phyloP scores from a whole-genome alignment of 1,140 invertebrate genomes.

The Zaprionus nigranus region DNA sequence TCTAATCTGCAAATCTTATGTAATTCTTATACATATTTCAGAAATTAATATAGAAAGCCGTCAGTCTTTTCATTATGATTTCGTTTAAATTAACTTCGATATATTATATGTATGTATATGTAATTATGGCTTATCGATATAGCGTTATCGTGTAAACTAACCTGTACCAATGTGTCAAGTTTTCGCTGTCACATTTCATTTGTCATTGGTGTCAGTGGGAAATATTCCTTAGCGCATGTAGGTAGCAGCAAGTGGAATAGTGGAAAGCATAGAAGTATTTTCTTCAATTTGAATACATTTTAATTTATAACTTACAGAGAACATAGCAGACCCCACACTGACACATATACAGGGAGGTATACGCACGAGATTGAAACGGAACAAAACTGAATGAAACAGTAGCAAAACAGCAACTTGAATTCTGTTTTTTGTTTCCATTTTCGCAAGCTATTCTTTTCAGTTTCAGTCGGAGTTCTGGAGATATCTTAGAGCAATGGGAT shows the following conservation, averaged over 20 bases:
- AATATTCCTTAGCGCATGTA: not conserved
- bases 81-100: not conserved
- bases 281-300: not conserved
- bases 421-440: not conserved
- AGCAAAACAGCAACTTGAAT: constrained; percentile 3
- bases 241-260: not conserved
- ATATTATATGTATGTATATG: not conserved
- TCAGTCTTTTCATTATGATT: not conserved
- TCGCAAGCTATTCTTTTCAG: not conserved
- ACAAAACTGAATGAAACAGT: constrained; percentile 12
- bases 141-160: not conserved
- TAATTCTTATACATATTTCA: not conserved
- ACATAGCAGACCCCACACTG: not conserved
- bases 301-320: not conserved
- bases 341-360: not conserved
- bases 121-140: not conserved
- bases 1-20: not conserved
- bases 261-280: not conserved
- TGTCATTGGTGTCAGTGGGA: not conserved
- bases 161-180: not conserved
- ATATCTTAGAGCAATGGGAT: constrained; percentile 33
- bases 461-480: not conserved
- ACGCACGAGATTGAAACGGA: constrained; percentile 1
- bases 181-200: not conserved
- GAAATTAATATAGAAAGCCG: not conserved